Base-by-base conservation (phyloP, 53 echinoderm and acorn worm species). In the Apostichopus leukothele region DNA sequence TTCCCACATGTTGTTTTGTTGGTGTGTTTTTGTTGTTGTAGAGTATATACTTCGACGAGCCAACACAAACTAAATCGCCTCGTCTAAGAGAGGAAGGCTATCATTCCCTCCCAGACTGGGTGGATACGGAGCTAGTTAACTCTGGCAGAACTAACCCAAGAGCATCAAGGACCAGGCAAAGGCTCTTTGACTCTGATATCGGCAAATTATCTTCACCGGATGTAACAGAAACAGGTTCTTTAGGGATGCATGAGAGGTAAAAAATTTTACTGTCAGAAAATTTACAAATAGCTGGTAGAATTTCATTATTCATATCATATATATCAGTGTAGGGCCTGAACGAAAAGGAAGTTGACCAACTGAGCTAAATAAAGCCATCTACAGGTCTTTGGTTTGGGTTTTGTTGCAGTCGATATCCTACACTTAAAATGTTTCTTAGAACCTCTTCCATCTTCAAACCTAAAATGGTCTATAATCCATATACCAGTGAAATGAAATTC, bases 11-110 rank as follows among this genome's bases (percentile, higher is more conserved):
- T 39, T 39, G 39, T 39, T 39, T 39, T 39, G 39, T 39, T 25
- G 25, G 39, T 39, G 39, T 39, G 39, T 39, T 3, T 39, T 39
- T 39, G 39, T 39, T 39, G 39, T 39, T 63, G 11, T 50, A 85
- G 85, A 85, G 85, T 60, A 95, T 95, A 75, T 96, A 95, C 90
- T 96, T 96, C 91, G 96, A 96, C 83, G 96, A 95, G 90, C 95
- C 96, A 4, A 90, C 92, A 51, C 89, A 90, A 39, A n/a, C 90
- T 83, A 90, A 75, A 50, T 87, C 90, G 21, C 91, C 89, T 73
- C 88, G 78, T 19, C n/a, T 60, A 14, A 76, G 87, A 57, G 88
- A 92, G 86, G 50, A 22, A 14, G 89, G 86, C 16, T 89, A 53
- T 19, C 90, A 79, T n/a, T 76, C 91, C 12, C 89, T 90, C 4